Conservation (phyloP, 2,888 invertebrate genomes). For the Acleris literana region DNA sequence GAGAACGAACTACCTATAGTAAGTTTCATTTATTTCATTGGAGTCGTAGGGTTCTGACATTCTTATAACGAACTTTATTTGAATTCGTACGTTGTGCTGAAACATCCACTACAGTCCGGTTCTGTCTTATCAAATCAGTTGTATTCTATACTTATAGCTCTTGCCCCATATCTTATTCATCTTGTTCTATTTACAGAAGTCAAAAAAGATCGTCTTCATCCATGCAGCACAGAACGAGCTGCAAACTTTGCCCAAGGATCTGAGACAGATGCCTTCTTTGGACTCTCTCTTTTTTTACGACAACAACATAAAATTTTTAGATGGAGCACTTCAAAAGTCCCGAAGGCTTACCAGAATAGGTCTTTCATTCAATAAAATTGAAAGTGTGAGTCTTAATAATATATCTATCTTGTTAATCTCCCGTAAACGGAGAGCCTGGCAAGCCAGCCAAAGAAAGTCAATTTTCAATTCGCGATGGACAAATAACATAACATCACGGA, state of each 20-base stretch:
- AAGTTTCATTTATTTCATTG: constrained; percentile 52
- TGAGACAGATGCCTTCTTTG: constrained; percentile 87
- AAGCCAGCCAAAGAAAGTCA: neutral
- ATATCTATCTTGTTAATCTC: neutral
- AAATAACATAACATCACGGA: no score
- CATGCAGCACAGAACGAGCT: constrained; percentile 90
- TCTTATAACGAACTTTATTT: no score
- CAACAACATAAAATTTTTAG: constrained; percentile 88
- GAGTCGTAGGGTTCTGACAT: neutral
- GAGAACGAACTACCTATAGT: constrained; percentile 90
- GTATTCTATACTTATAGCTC: no score
- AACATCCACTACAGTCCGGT: no score
- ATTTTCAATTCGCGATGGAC: no score
- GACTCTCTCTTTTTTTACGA: constrained; percentile 88
- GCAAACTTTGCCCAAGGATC: constrained; percentile 87
- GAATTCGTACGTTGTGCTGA: no score
- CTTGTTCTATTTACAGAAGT: constrained; percentile 64
- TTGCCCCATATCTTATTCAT: neutral
- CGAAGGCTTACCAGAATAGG: constrained; percentile 86
- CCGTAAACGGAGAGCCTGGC: no score
- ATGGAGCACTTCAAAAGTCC: constrained; percentile 88
- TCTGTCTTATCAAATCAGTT: no score
- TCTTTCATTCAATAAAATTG: constrained; percentile 89
- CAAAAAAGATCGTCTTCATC: constrained; percentile 86
- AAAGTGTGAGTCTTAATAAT: constrained; percentile 81